Percentiles rank a stretch among this genome's conserved stretches.
These are phyloP conservation scores for Pocillopora damicornis DNA, from an alignment of 64 coral and sea anemone species.

Conservation along the genomic window DNA sequence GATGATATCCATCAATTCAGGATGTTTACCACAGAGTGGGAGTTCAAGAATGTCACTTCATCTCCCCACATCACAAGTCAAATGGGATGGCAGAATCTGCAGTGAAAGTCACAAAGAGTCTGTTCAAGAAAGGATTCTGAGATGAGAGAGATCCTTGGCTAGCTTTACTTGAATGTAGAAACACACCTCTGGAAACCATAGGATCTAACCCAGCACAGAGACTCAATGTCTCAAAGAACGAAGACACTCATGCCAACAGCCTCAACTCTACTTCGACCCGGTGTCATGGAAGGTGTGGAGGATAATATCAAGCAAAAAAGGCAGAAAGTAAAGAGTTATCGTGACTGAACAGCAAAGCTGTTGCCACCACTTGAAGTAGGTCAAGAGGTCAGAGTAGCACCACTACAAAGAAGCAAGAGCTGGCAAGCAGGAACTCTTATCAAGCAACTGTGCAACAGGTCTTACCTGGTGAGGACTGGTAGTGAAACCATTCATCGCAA, in stretches of 20 bases:
- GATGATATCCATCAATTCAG: slow-evolving; percentile 29
- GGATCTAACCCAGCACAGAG: slow-evolving; percentile 36
- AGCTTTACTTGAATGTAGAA: slow-evolving; percentile 34
- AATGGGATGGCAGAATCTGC: slow-evolving; percentile 45
- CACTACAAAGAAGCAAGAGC: not conserved
- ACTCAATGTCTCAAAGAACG: slow-evolving; percentile 14
- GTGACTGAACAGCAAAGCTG: not conserved
- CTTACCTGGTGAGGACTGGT: not conserved
- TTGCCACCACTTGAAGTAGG: slow-evolving; percentile 39
- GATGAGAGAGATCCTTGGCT: slow-evolving; percentile 34
- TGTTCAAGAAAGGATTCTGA: slow-evolving; percentile 50
- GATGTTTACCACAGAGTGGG: slow-evolving; percentile 29
- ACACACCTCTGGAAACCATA: slow-evolving; percentile 16
- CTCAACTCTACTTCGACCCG: slow-evolving; percentile 1
- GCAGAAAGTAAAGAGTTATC: slow-evolving; percentile 33
- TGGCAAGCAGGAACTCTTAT: slow-evolving; percentile 11
- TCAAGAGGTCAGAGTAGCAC: slow-evolving; percentile 36
- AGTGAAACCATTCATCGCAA: slow-evolving; percentile 9
- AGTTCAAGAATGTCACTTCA: slow-evolving; percentile 50
- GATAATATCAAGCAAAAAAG: slow-evolving; percentile 14
- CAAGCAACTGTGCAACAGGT: slow-evolving; percentile 1
- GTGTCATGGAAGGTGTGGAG: not conserved
- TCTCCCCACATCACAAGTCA: slow-evolving; percentile 38
- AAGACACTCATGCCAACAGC: slow-evolving; percentile 45
- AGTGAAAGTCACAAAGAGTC: slow-evolving; percentile 46